Base-by-base conservation (phyloP, 2,888 invertebrate genomes). In the Opisthograptis luteolata region DNA sequence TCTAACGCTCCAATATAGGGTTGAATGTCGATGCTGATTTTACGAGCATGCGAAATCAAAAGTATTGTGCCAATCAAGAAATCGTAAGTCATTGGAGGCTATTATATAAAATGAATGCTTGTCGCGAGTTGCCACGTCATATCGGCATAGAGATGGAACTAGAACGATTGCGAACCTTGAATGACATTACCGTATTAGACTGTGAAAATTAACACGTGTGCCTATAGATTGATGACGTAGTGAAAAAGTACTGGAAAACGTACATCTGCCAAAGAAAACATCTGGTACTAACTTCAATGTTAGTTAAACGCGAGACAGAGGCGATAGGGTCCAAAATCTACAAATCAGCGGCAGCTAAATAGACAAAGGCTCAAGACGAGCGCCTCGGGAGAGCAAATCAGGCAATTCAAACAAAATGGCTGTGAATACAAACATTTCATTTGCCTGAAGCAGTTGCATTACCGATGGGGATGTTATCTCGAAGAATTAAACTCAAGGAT, bases 191-290 rank as follows among this genome's bases (percentile, higher is more conserved):
- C 64, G 64, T 63, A 63, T 66, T 69, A 59, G 65, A 73, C 68
- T 76, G 72, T 76, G 71, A 76, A 79, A 81, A 82, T 82, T 81
- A 79, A 68, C 81, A 76, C 70, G 66, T 71, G 66, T 61, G 48
- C 36, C 51, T 50, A 49, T 49, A 44, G 27, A 44, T 30, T 27
- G 50, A 61, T 69, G 73, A 72, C 70, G 68, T 64, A 53, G 52
- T 55, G 28, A 42, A 36, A 49, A 35, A 36, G 43, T 47, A 42
- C 34, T 30, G 19, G 45, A 56, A 56, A 58, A 56, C 19, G 49
- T 19, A 55, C 39, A 46, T 34, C 39, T 40, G 50, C 40, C 44
- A 44, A 22, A 32, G 22, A 50, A 44, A 51, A 51, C 51, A 48
- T 51, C 44, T 48, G 48, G 6, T 15, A 12, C 15, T 1, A 10